These are phyloP conservation scores for Saccostrea cuccullata DNA, from an alignment of 1,140 invertebrate genomes.

Conservation along the genomic window DNA sequence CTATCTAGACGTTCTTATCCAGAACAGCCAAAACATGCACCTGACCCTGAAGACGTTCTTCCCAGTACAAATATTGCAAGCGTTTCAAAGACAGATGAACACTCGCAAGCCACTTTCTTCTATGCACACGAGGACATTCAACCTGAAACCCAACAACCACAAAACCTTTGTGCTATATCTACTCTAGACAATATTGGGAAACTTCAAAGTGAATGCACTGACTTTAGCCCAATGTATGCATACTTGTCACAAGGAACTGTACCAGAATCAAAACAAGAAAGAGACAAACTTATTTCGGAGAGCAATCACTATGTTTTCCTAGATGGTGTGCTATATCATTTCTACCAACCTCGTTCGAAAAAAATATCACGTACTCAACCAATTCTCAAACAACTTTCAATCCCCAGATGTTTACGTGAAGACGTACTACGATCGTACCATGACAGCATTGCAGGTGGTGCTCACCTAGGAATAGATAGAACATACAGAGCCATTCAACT, in stretches of 20 bases:
- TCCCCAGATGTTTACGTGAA: neutral
- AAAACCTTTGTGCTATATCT: too few species aligned
- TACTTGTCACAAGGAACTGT: neutral
- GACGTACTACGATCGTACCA: conserved; percentile 49
- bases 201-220: neutral
- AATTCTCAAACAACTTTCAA: neutral
- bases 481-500: conserved; percentile 21
- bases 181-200: too few species aligned
- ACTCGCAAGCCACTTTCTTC: neutral
- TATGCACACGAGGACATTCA: neutral
- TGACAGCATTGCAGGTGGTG: conserved; percentile 52
- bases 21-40: neutral
- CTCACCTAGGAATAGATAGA: conserved; percentile 52
- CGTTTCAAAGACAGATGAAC: too few species aligned
- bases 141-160: neutral
- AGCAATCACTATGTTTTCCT: conserved; percentile 44
- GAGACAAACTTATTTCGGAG: conserved; percentile 20
- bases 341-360: conserved; percentile 34
- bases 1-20: neutral
- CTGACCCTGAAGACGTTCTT: neutral
- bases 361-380: neutral
- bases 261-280: conserved; percentile 20
- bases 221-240: neutral
- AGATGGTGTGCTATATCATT: conserved; percentile 49
- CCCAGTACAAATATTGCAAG: too few species aligned